Evolutionary conservation across 1,140 invertebrate species (phyloP).

Genomic region (Pantala flavescens): DNA sequence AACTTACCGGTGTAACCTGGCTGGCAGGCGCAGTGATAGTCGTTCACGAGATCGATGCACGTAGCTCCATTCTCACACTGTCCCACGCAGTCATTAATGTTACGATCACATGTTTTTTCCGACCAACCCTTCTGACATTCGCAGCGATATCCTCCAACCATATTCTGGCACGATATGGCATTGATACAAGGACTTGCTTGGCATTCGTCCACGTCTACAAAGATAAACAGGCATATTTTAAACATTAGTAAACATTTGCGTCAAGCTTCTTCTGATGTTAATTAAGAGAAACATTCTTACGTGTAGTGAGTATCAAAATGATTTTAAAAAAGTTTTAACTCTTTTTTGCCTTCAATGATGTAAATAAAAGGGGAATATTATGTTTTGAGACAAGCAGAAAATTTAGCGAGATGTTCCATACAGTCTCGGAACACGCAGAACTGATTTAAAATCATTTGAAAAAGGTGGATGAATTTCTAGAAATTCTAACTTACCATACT

Average conservation of each 20-base stretch:
- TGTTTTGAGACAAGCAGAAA: too few species aligned
- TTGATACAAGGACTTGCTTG: constrained; percentile 60
- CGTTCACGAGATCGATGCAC: constrained; percentile 73
- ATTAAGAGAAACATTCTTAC: too few species aligned
- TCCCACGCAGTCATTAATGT: constrained; percentile 79
- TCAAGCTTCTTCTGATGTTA: too few species aligned
- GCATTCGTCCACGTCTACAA: constrained; percentile 48
- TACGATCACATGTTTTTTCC: constrained; percentile 73
- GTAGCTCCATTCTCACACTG: constrained; percentile 79
- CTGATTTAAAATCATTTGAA: too few species aligned
- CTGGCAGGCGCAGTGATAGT: constrained; percentile 71
- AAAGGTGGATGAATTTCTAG: neutral
- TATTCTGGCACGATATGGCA: constrained; percentile 65
- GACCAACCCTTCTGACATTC: constrained; percentile 74
- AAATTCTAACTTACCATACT: constrained; percentile 44
- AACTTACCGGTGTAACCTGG: constrained; percentile 62
- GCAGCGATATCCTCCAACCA: constrained; percentile 73
- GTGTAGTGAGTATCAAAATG: too few species aligned
- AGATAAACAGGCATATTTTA: neutral
- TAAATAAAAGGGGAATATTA: too few species aligned
- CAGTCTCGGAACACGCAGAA: too few species aligned
- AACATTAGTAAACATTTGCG: too few species aligned
- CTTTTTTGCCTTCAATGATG: too few species aligned
- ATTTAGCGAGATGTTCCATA: too few species aligned
- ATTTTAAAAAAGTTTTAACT: too few species aligned